A percentile compares a stretch with the other conserved stretches of the same genome.
phyloP scores from a whole-genome alignment of 2,888 invertebrate species.

The Zeuzera pyrina region DNA sequence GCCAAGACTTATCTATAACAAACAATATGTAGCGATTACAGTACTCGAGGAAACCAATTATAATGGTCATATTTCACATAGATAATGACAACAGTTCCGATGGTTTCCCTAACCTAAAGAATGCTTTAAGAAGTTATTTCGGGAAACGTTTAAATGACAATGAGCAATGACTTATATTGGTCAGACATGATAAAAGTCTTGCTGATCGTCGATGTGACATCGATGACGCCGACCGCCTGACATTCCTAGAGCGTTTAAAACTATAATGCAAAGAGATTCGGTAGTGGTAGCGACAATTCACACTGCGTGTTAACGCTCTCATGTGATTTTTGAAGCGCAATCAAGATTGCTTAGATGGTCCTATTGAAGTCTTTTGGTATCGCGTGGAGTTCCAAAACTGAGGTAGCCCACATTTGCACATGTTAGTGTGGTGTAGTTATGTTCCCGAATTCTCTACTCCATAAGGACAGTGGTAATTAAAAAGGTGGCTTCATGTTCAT shows the following conservation, averaged over 20 bases:
- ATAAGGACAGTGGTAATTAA: conserved; percentile 17
- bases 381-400: conserved; percentile 31
- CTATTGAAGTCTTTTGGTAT: conserved; percentile 21
- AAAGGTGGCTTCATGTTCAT: conserved; percentile 21
- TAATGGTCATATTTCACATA: conserved; percentile 10
- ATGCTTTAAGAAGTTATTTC: neutral
- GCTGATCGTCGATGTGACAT: too few species aligned
- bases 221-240: conserved; percentile 9
- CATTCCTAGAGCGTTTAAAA: conserved; percentile 10
- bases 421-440: conserved; percentile 23
- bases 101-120: conserved; percentile 5
- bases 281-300: conserved; percentile 21
- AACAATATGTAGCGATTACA: conserved; percentile 4
- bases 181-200: conserved; percentile 29
- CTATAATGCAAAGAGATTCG: conserved; percentile 12
- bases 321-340: conserved; percentile 16
- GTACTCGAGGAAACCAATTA: conserved; percentile 8
- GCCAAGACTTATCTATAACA: conserved; percentile 8
- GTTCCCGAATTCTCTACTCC: conserved; percentile 14
- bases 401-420: conserved; percentile 30
- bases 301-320: conserved; percentile 19
- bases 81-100: conserved; percentile 9
- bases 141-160: neutral
- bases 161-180: conserved; percentile 25
- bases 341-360: conserved; percentile 9